phyloP scores from a whole-genome alignment of 2,888 invertebrate genomes.

The Drosophila silvestris region DNA sequence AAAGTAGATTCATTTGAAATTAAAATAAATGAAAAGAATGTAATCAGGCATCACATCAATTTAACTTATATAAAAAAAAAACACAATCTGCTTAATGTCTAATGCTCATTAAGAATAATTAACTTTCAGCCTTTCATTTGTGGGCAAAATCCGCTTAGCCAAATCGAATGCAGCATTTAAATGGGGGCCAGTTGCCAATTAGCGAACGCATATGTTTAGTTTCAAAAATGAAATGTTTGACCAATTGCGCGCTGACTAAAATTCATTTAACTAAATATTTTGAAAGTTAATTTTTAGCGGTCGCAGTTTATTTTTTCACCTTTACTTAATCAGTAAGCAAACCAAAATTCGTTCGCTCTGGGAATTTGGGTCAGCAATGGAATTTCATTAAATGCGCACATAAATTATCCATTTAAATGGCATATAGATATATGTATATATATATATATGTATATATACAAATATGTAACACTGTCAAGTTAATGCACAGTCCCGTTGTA shows the following conservation, averaged over 20 bases:
- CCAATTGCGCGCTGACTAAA: conserved; percentile 57
- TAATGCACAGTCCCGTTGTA: conserved; percentile 9
- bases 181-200: conserved; percentile 36
- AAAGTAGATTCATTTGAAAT: neutral
- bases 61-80: neutral
- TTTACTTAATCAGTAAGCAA: conserved; percentile 59
- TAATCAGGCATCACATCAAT: neutral
- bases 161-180: neutral
- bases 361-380: conserved; percentile 67
- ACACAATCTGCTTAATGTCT: conserved; percentile 43
- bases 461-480: conserved; percentile 13
- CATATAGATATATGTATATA: neutral
- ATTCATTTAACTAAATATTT: conserved; percentile 52
- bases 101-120: conserved; percentile 61
- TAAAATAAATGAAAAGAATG: neutral
- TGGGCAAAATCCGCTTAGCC: neutral
- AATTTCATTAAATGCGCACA: conserved; percentile 80
- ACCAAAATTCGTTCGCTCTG: conserved; percentile 26
- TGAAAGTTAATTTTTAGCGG: conserved; percentile 57
- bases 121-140: conserved; percentile 44
- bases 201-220: conserved; percentile 18
- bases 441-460: conserved; percentile 7
- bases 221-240: conserved; percentile 42
- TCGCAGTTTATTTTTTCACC: conserved; percentile 11
- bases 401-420: conserved; percentile 77